phyloP scores from a whole-genome alignment of 2,888 invertebrate genomes.

The Idaea straminata region DNA sequence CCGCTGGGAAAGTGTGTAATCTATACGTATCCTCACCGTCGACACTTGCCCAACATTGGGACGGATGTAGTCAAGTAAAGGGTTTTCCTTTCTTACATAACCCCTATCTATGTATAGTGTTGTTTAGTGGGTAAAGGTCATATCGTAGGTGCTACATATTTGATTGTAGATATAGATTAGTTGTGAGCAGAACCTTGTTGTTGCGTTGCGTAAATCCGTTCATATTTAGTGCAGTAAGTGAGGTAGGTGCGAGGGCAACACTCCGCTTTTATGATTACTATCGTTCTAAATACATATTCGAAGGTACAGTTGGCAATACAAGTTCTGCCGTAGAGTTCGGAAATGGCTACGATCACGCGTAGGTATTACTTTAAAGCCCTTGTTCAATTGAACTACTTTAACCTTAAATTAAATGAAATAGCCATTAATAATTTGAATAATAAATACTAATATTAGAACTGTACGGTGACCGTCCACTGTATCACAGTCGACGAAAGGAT shows the following conservation, averaged over 20 bases:
- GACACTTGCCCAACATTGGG: background rate
- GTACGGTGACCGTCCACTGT: too few relatives aligned
- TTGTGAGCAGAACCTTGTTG: background rate
- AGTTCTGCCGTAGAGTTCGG: too few relatives aligned
- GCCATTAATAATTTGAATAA: too few relatives aligned
- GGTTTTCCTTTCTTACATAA: background rate
- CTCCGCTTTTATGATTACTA: background rate
- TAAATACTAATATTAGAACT: too few relatives aligned
- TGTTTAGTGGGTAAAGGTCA: background rate
- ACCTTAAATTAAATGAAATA: too few relatives aligned
- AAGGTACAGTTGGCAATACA: too few relatives aligned
- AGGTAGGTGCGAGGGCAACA: background rate
- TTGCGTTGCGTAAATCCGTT: slow-evolving; percentile 2
- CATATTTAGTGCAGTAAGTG: background rate
- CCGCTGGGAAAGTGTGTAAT: too few relatives aligned
- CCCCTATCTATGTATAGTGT: background rate
- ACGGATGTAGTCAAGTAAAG: background rate
- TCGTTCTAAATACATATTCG: background rate
- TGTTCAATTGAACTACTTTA: too few relatives aligned
- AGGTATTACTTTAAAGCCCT: too few relatives aligned
- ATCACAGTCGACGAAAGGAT: too few relatives aligned
- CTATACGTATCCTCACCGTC: background rate
- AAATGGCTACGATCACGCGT: too few relatives aligned
- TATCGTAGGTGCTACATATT: background rate
- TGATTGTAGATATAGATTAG: background rate